Conservation (phyloP, 2,797 vertebrate species). For the Chelon auratus region DNA sequence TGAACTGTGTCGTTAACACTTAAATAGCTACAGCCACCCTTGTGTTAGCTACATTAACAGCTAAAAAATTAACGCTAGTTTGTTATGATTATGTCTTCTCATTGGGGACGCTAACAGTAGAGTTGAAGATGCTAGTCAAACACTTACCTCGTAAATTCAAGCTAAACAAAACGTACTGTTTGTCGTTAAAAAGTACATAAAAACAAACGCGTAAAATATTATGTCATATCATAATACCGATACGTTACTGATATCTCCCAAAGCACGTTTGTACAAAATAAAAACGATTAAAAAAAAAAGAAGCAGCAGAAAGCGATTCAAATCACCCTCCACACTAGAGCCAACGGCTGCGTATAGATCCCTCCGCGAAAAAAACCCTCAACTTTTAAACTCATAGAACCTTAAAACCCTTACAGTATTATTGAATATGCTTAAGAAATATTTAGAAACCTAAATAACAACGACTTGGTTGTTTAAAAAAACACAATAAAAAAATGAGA, state of each 20-base stretch:
- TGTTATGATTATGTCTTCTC: background rate
- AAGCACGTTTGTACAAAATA: background rate
- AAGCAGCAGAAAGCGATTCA: conserved; percentile 41
- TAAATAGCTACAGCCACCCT: background rate
- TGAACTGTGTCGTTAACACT: background rate
- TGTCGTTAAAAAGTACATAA: conserved; percentile 19
- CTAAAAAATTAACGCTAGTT: background rate
- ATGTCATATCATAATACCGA: conserved; percentile 5
- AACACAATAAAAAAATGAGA: background rate
- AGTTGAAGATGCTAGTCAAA: background rate
- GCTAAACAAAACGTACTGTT: background rate
- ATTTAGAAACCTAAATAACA: background rate
- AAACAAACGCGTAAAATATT: background rate
- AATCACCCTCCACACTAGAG: conserved; percentile 65
- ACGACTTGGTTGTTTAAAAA: background rate
- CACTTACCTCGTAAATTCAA: conserved; percentile 56
- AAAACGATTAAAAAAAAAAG: background rate
- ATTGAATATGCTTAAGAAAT: accelerated
- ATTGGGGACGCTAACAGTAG: background rate
- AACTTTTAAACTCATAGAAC: background rate
- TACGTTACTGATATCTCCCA: background rate
- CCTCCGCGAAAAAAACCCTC: conserved; percentile 40
- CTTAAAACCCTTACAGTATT: accelerated
- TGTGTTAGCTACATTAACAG: too few species aligned
- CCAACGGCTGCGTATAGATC: conserved; percentile 7